Evolutionary conservation across 2,797 vertebrate genomes (phyloP).

Genomic region (Antennarius maculatus): DNA sequence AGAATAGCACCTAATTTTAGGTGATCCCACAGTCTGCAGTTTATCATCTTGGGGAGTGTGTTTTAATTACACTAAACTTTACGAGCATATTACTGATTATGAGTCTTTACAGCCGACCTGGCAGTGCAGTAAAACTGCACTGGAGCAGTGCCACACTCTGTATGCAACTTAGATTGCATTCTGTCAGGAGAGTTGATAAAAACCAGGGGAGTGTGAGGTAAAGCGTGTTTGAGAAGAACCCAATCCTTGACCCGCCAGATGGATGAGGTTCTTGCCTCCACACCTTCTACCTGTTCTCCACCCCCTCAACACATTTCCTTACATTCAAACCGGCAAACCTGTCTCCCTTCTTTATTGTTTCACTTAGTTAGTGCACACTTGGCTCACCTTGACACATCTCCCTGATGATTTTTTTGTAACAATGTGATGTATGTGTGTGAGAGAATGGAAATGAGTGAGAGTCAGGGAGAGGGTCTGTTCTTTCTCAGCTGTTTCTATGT

Average conservation of each 20-base stretch:
- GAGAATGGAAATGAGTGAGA: background rate
- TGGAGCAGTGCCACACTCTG: background rate
- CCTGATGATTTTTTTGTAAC: constrained; percentile 2
- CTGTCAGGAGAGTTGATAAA: constrained; percentile 43
- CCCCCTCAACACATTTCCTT: constrained; percentile 20
- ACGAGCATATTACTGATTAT: constrained; percentile 17
- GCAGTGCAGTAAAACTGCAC: constrained; percentile 10
- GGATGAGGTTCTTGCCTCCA: constrained; percentile 29
- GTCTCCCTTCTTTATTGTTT: constrained; percentile 15
- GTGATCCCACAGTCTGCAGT: constrained; percentile 8
- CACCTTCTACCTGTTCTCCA: constrained; percentile 18
- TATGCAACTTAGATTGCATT: constrained; percentile 27
- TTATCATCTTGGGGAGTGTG: constrained; percentile 29
- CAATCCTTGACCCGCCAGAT: constrained; percentile 58
- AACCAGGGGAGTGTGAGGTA: constrained; percentile 48
- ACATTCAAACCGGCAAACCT: constrained; percentile 10
- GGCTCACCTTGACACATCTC: constrained; percentile 14
- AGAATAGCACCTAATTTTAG: background rate
- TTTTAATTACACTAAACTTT: constrained; percentile 47
- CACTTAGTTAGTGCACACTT: constrained; percentile 8
- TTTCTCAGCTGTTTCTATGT: constrained; percentile 47
- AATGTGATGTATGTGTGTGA: background rate
- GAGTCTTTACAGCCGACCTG: constrained; percentile 4
- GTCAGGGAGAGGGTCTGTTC: constrained; percentile 37
- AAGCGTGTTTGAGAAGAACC: constrained; percentile 7